phyloP scores from a whole-genome alignment of 2,888 invertebrate species.

The Metacarcinus magister region DNA sequence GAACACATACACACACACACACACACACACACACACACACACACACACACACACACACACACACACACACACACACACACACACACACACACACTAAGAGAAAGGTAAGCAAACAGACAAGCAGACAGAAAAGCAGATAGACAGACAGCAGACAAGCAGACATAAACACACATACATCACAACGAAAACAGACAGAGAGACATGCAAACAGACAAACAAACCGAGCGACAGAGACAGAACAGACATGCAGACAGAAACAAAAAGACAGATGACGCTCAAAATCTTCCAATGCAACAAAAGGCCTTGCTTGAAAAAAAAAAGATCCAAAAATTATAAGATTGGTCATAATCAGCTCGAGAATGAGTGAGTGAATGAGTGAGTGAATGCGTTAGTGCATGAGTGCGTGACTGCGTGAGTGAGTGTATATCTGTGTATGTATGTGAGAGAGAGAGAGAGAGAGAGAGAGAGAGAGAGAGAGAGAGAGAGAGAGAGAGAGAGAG shows the following conservation, averaged over 20 bases:
- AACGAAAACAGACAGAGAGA: not conserved
- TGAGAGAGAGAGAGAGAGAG: not conserved
- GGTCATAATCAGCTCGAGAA: not conserved
- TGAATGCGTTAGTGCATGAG: not conserved
- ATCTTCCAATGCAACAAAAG: not conserved
- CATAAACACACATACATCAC: too few relatives aligned
- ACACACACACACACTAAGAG: too few relatives aligned
- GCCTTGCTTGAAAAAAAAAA: not conserved
- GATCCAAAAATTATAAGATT: not conserved
- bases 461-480: constrained; percentile 10
- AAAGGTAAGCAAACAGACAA: too few relatives aligned
- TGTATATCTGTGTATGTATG: too few relatives aligned
- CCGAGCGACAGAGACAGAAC: not conserved
- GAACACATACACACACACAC: too few relatives aligned
- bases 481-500: not conserved
- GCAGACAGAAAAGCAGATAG: too few relatives aligned
- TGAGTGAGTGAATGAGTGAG: not conserved
- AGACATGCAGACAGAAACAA: not conserved
- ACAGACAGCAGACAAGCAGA: too few relatives aligned
- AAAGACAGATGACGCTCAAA: too few relatives aligned
- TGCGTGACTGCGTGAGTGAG: too few relatives aligned
- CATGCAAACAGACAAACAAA: not conserved
- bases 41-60: constrained; percentile 56
- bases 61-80: constrained; percentile 4
- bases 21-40: constrained; percentile 43